Conservation (phyloP, 1,140 invertebrate species). For the Lepidotrigona ventralis region DNA sequence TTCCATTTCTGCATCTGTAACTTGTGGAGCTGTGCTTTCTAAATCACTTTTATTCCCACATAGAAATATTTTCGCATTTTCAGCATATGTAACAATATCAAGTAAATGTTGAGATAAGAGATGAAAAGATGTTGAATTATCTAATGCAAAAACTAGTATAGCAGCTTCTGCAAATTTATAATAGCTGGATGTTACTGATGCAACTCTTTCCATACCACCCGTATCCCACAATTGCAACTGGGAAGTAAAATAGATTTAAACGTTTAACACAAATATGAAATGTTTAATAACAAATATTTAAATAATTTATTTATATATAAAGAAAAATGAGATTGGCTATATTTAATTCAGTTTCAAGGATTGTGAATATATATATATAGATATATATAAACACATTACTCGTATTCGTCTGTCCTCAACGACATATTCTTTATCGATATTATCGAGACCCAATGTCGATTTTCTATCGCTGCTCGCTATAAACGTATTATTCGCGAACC, state of each 20-base stretch:
- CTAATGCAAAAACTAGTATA: conserved; percentile 93
- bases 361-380: not conserved
- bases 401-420: conserved; percentile 89
- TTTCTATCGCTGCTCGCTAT: conserved; percentile 89
- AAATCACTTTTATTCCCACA: conserved; percentile 95
- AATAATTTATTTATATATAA: not conserved
- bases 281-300: not conserved
- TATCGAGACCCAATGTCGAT: conserved; percentile 94
- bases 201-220: conserved; percentile 95
- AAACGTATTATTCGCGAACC: conserved; percentile 94
- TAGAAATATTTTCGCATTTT: conserved; percentile 95
- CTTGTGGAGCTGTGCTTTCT: conserved; percentile 85
- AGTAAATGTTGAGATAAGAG: conserved; percentile 93
- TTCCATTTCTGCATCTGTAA: conserved; percentile 94
- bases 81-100: conserved; percentile 94
- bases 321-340: not conserved
- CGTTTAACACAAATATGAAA: not conserved
- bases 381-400: conserved; percentile 78
- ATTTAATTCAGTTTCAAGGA: conserved; percentile 12
- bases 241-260: conserved; percentile 64
- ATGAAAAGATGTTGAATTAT: conserved; percentile 95
- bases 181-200: conserved; percentile 95
- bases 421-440: conserved; percentile 90
- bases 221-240: conserved; percentile 96
- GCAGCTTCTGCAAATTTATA: conserved; percentile 96